Evolutionary conservation across 2,888 invertebrate species (phyloP), one percentile per base, ranked within the genome.

Genomic region (Drosophila borealis): DNA sequence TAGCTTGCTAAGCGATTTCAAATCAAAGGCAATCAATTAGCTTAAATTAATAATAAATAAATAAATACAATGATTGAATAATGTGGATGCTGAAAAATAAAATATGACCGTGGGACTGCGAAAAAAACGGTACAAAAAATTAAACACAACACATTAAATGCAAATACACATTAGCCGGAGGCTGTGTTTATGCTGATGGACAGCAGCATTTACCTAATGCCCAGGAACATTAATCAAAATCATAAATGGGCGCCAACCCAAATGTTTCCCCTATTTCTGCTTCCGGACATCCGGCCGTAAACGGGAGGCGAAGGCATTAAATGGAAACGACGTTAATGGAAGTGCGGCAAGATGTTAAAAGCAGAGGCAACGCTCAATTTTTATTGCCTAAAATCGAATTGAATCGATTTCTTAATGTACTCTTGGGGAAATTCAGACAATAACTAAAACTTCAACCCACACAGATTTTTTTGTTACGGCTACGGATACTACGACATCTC

Each of bases 341-440:
- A 77, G 62, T 56, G 42, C 42, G 59, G 45, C 39, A 45, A 36
- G 44, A 59, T 51, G 51, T 55, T 49, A 41, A 70, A 63, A 54
- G 46, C 67, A 74, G 66, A 68, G 70, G 78, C 80, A 84, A 88
- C 80, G 81, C 70, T 75, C 72, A 81, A 80, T 78, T 85, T 88
- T 87, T 88, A 86, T 89, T 87, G 81, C 79, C 72, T 33, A 48
- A 59, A 74, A 83, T 70, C 72, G 74, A 81, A 79, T 70, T 70
- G 74, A 81, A 88, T 86, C 89, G 89, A 87, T 83, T 81, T 69
- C 78, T 74, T 78, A 87, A 83, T 87, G 74, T 80, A 78, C 78
- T 82, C 70, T n/a, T 45, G 69, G 44, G 49, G 33, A 46, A 50
- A 67, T 54, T 65, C 74, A 25, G 39, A 19, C 49, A 48, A 53